Evolutionary conservation across 2,888 invertebrate genomes (phyloP), one percentile per base, ranked within the genome.

Genomic region (Proisotoma minuta): DNA sequence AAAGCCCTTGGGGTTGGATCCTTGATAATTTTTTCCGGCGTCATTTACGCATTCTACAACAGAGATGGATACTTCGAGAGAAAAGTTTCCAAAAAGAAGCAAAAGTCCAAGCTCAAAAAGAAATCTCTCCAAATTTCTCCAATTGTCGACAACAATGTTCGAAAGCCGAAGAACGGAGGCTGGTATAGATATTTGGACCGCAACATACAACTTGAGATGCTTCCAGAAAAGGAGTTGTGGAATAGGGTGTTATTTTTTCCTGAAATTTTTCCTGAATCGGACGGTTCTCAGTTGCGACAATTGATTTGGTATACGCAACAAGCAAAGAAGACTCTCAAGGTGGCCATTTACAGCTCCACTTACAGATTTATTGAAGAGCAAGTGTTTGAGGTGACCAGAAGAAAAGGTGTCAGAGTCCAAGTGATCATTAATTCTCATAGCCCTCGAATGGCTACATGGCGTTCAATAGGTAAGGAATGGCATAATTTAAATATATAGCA

Each of bases 181-280:
- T 43, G 43, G 43, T 43, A 12, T 20, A 15, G 43, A 12, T n/a
- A 43, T n/a, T 23, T 49, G 23, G 12, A 12, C 5, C 22, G 49
- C 18, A 49, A 22, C 12, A 24, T 10, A 12, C 23, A 12, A 5
- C 49, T 4, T 4, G 22, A 49, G 23, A 4, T 5, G 4, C 10
- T 50, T 10, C 18, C 40, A 1, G 47, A 62, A 3, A 51, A 57
- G 24, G 43, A 62, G 4, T 3, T 59, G 1, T 68, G 68, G 68
- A 68, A 68, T 34, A 61, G 61, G 15, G 65, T 28, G 1, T 12
- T 68, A 1, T 65, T 65, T 28, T 68, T 65, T 47, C 68, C 68
- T 4, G 65, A 68, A 48, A 51, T 23, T 23, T 59, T 57, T 28
- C 62, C 60, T 1, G 61, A 63, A 10, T 22, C 51, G 5, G 51